A percentile compares a stretch with the other conserved stretches of the same genome.
Evolutionary conservation across 2,797 vertebrate genomes (phyloP).

Genomic region (Moxostoma hubbsi): DNA sequence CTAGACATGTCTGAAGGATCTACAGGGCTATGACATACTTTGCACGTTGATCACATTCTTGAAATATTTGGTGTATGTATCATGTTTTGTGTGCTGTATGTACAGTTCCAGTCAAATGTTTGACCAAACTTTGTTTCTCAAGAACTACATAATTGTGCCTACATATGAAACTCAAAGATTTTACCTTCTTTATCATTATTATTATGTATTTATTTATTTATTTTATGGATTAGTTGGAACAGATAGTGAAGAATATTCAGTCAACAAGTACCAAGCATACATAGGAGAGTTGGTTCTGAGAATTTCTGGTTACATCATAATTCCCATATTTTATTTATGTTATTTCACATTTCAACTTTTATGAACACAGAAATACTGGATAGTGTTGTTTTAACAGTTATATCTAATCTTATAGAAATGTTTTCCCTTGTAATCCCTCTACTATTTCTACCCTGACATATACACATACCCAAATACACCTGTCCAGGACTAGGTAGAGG

Average conservation of each 20-base stretch:
- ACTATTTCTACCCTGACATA: not conserved
- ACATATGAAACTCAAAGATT: too few relatives aligned
- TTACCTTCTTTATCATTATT: too few relatives aligned
- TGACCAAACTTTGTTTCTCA: too few relatives aligned
- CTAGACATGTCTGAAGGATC: not conserved
- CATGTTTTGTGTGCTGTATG: not conserved
- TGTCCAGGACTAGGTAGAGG: slow-evolving; percentile 35
- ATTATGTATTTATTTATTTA: too few relatives aligned
- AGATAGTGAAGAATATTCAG: too few relatives aligned
- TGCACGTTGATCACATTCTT: not conserved
- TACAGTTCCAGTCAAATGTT: not conserved
- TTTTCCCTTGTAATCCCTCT: slow-evolving; percentile 3
- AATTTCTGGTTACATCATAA: too few relatives aligned
- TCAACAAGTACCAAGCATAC: too few relatives aligned
- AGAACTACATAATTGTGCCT: too few relatives aligned
- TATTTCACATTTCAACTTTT: too few relatives aligned
- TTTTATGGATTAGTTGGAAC: too few relatives aligned
- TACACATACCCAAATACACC: slow-evolving; percentile 19
- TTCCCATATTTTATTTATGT: too few relatives aligned
- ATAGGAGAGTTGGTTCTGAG: too few relatives aligned
- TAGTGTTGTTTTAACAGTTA: slow-evolving; percentile 8
- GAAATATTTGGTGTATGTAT: not conserved
- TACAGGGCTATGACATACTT: not conserved
- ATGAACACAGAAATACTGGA: not conserved
- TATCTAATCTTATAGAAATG: not conserved